A percentile compares a stretch with the other conserved stretches of the same genome.
Evolutionary conservation across 2,797 vertebrate species (phyloP).

Genomic region (Microchirus variegatus): DNA sequence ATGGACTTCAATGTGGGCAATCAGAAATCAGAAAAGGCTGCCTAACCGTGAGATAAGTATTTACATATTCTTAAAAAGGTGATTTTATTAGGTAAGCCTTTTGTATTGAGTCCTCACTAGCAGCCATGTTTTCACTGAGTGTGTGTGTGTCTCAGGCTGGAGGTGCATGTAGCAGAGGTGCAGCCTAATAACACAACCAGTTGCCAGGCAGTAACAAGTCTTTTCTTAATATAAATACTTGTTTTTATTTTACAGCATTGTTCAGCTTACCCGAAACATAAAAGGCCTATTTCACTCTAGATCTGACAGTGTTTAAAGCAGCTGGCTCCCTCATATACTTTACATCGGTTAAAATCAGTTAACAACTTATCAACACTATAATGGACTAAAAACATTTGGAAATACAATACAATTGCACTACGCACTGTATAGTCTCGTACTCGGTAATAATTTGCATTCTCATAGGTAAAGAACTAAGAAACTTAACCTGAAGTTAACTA

Average conservation of each 20-base stretch:
- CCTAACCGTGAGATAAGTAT: too few relatives aligned
- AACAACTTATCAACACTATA: conserved; percentile 82
- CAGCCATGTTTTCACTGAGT: too few relatives aligned
- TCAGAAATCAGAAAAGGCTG: too few relatives aligned
- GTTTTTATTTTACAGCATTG: conserved; percentile 92
- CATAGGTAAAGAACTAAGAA: conserved; percentile 84
- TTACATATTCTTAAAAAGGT: too few relatives aligned
- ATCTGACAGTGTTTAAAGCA: conserved; percentile 79
- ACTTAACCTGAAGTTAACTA: conserved; percentile 83
- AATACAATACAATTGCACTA: conserved; percentile 82
- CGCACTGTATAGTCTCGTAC: conserved; percentile 75
- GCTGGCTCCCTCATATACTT: conserved; percentile 67
- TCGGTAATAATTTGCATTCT: conserved; percentile 78
- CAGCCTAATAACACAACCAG: background rate
- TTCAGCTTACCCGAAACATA: conserved; percentile 87
- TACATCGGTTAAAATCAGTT: conserved; percentile 75
- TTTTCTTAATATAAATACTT: conserved; percentile 85
- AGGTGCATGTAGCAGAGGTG: too few relatives aligned
- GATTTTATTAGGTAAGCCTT: too few relatives aligned
- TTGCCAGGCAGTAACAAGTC: conserved; percentile 62
- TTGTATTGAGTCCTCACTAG: too few relatives aligned
- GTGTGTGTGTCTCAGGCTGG: too few relatives aligned
- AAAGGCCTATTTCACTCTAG: conserved; percentile 74
- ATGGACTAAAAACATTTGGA: conserved; percentile 82
- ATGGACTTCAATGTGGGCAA: too few relatives aligned